phyloP scores from a whole-genome alignment of 2,888 invertebrate species.

The Elaeidobius kamerunicus region DNA sequence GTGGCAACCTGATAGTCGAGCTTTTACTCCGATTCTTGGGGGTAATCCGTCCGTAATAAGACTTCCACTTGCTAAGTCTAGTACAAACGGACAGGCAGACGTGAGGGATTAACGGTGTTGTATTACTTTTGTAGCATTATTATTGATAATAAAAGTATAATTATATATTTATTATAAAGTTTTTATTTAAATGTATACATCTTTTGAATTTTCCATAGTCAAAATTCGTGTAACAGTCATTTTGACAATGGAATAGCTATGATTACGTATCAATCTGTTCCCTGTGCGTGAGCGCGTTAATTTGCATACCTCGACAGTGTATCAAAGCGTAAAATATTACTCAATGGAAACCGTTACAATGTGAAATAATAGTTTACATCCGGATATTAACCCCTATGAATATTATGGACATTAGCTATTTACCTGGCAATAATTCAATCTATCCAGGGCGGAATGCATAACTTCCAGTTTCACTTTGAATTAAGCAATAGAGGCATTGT shows the following conservation, averaged over 20 bases:
- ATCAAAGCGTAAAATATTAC: constrained; percentile 10
- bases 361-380: constrained; percentile 12
- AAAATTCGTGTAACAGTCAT: too few relatives aligned
- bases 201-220: too few relatives aligned
- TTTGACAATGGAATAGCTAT: too few relatives aligned
- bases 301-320: constrained; percentile 2
- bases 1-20: neutral
- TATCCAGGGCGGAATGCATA: too few relatives aligned
- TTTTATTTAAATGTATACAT: too few relatives aligned
- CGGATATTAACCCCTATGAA: neutral
- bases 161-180: too few relatives aligned
- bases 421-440: constrained; percentile 9
- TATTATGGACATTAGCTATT: neutral
- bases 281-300: constrained; percentile 4
- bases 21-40: constrained; percentile 10
- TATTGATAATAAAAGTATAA: too few relatives aligned
- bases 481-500: too few relatives aligned
- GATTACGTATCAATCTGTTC: too few relatives aligned
- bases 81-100: constrained; percentile 5
- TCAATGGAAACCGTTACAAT: constrained; percentile 1
- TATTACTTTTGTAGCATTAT: neutral
- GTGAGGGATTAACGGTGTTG: neutral
- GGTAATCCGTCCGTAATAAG: constrained; percentile 20
- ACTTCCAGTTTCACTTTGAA: too few relatives aligned
- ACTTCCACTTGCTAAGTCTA: constrained; percentile 10